Evolutionary conservation across 2,797 vertebrate genomes (phyloP).

Genomic region (Thaleichthys pacificus): DNA sequence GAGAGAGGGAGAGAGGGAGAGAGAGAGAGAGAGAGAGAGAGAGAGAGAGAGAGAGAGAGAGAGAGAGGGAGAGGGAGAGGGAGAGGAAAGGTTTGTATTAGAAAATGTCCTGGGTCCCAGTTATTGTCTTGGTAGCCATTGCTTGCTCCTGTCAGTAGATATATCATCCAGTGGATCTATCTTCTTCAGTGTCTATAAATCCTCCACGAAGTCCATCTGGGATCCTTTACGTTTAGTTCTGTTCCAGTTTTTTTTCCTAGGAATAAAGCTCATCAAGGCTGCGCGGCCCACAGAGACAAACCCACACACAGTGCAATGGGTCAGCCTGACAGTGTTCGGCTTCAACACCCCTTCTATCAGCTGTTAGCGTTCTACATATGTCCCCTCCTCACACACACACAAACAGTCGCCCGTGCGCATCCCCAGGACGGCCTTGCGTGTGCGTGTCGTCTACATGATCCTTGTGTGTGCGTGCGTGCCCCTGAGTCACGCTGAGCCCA

Average conservation of each 20-base stretch:
- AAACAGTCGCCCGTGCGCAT: too few species aligned
- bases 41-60: neutral
- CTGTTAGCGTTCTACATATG: neutral
- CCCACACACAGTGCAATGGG: neutral
- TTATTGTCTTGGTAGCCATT: neutral
- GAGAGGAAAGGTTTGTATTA: neutral
- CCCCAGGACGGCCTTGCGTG: neutral
- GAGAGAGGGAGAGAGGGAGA: neutral
- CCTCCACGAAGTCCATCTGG: neutral
- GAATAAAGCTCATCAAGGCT: neutral
- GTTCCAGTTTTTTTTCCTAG: neutral
- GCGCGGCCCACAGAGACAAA: conserved; percentile 3
- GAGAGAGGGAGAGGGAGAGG: neutral
- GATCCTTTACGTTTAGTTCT: neutral
- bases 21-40: too few species aligned
- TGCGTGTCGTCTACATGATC: neutral
- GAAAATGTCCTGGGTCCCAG: conserved; percentile 52
- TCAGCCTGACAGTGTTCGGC: neutral
- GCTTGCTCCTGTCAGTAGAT: conserved; percentile 23
- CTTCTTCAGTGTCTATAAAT: neutral
- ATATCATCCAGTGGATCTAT: conserved; percentile 9
- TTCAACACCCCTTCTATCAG: neutral
- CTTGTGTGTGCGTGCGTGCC: conserved; percentile 29
- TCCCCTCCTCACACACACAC: neutral
- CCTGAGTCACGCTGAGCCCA: conserved; percentile 82